Percentiles rank a stretch among this genome's conserved stretches.
phyloP scores from a whole-genome alignment of 2,113 vertebrate genomes.

The Datnioides undecimradiatus region DNA sequence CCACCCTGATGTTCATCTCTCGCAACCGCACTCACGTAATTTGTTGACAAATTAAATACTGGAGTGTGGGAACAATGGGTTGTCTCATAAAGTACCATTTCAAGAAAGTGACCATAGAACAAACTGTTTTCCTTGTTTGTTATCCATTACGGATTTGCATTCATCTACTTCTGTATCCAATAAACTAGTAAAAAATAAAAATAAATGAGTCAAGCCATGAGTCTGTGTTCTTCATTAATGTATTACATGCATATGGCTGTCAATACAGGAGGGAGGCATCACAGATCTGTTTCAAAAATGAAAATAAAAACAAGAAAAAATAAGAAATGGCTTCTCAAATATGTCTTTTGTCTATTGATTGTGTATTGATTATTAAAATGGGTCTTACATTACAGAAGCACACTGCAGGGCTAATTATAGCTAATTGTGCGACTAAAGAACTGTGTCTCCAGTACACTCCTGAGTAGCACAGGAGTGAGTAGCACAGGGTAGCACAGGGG shows the following conservation, averaged over 20 bases:
- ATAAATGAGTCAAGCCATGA: background rate
- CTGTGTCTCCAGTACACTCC: no score
- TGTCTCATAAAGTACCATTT: background rate
- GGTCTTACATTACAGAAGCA: background rate
- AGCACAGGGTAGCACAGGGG: no score
- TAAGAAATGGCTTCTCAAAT: background rate
- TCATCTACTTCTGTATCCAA: background rate
- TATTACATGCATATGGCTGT: background rate
- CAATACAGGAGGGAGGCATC: background rate
- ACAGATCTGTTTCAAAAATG: background rate
- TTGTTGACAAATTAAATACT: background rate
- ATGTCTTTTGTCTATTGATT: no score
- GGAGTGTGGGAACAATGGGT: background rate
- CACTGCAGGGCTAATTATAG: background rate
- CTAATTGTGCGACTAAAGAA: no score
- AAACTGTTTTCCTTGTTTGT: background rate
- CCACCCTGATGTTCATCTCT: background rate
- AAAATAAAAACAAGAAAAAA: background rate
- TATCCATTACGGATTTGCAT: conserved; percentile 4
- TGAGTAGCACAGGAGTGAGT: no score
- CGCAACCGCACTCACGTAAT: background rate
- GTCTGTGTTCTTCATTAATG: background rate
- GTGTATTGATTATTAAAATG: background rate
- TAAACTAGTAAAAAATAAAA: background rate
- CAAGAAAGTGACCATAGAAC: background rate